Percentiles rank a stretch among this genome's conserved stretches.
Evolutionary conservation across 2,888 invertebrate genomes (phyloP).

Genomic region (Dolichopus griseipennis): DNA sequence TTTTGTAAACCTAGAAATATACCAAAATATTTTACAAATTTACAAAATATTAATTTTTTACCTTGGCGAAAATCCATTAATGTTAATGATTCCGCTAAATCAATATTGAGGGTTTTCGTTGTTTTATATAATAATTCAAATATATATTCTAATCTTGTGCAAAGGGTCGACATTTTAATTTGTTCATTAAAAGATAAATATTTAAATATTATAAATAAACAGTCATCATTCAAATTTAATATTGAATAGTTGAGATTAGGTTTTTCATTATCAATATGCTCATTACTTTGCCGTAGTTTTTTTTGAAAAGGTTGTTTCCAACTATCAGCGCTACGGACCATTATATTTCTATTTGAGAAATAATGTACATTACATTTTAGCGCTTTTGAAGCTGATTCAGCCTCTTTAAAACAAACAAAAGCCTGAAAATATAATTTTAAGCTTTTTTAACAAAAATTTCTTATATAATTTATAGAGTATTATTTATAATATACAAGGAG

Average conservation of each 20-base stretch:
- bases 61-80: constrained; percentile 17
- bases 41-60: background rate
- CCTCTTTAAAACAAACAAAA: constrained; percentile 15
- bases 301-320: constrained; percentile 18
- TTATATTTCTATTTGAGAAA: constrained; percentile 4
- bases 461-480: too few relatives aligned
- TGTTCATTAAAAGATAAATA: constrained; percentile 18
- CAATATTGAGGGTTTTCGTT: constrained; percentile 16
- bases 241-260: constrained; percentile 12
- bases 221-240: constrained; percentile 20
- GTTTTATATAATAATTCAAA: constrained; percentile 16
- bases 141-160: constrained; percentile 16
- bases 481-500: too few relatives aligned
- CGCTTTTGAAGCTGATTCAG: constrained; percentile 17
- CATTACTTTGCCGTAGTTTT: background rate
- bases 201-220: constrained; percentile 20
- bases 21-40: background rate
- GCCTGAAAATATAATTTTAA: constrained; percentile 11
- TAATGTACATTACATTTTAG: background rate
- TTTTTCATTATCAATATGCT: background rate
- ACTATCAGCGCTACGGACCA: constrained; percentile 18
- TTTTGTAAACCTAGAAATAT: constrained; percentile 6
- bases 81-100: constrained; percentile 15
- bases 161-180: constrained; percentile 15
- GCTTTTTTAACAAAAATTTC: too few relatives aligned